A percentile compares a stretch with the other conserved stretches of the same genome.
These are phyloP conservation scores for Helicolenus hilgendorfi DNA, from an alignment of 2,797 vertebrate genomes.

Conservation along the genomic window DNA sequence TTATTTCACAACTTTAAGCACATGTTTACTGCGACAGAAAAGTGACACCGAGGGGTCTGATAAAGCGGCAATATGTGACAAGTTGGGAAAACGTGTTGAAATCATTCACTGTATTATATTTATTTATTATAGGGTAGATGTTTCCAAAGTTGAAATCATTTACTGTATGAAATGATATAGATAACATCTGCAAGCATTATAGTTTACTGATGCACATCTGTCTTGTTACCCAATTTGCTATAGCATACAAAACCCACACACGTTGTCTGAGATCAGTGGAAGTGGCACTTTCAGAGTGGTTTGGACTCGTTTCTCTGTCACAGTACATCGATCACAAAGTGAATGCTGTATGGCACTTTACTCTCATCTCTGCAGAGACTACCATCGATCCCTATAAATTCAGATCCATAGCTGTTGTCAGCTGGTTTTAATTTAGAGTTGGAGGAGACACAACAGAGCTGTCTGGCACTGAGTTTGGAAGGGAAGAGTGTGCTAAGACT, in stretches of 20 bases:
- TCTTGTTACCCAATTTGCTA: background rate
- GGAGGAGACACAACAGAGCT: slow-evolving; percentile 51
- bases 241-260: background rate
- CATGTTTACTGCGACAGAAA: too few relatives aligned
- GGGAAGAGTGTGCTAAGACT: slow-evolving; percentile 16
- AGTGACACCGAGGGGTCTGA: too few relatives aligned
- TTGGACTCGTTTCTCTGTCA: slow-evolving; percentile 18
- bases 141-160: too few relatives aligned
- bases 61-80: too few relatives aligned
- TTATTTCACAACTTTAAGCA: background rate
- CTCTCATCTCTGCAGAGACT: slow-evolving; percentile 16
- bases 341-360: slow-evolving; percentile 46
- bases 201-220: background rate
- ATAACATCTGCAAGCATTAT: background rate
- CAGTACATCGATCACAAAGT: slow-evolving; percentile 41
- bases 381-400: slow-evolving; percentile 31
- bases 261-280: slow-evolving; percentile 2
- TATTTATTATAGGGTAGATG: background rate
- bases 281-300: slow-evolving; percentile 9
- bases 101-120: background rate
- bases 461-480: slow-evolving; percentile 30
- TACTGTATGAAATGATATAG: background rate
- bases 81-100: too few relatives aligned
- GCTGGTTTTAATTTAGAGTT: slow-evolving; percentile 60
- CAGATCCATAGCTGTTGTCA: slow-evolving; percentile 24